Percentiles rank a stretch among this genome's conserved stretches.
Evolutionary conservation across 2,113 vertebrate genomes (phyloP).

Genomic region (Monopterus albus): DNA sequence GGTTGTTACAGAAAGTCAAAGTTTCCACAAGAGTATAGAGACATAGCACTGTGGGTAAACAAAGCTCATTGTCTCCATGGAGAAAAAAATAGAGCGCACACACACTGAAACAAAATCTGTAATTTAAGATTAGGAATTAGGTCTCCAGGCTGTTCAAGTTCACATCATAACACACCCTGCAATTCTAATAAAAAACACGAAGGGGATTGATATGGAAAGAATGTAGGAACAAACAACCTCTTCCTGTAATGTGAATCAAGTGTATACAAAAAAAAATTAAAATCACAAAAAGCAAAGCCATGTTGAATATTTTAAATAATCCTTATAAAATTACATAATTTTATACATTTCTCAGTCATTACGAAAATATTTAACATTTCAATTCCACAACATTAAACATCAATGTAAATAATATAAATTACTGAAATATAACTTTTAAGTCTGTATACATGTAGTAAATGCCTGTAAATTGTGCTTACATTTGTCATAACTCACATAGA

Average conservation of each 20-base stretch:
- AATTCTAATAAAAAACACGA: not conserved
- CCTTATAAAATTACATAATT: too few relatives aligned
- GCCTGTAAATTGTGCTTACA: slow-evolving; percentile 13
- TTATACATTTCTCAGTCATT: too few relatives aligned
- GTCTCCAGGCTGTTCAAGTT: not conserved
- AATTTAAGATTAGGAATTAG: not conserved
- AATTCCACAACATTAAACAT: not conserved
- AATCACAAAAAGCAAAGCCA: not conserved
- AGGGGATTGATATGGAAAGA: not conserved
- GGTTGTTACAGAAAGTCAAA: not conserved
- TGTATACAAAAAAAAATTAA: too few relatives aligned
- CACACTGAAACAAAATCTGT: not conserved
- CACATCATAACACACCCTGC: not conserved
- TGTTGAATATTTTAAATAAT: not conserved
- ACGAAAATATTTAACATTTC: not conserved
- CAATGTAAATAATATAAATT: not conserved
- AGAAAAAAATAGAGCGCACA: not conserved
- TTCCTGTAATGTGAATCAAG: not conserved
- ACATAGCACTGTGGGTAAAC: not conserved
- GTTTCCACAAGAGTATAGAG: slow-evolving; percentile 25
- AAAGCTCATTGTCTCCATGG: not conserved
- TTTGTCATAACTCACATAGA: not conserved
- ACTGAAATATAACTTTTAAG: not conserved
- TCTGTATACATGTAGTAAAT: not conserved
- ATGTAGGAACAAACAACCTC: not conserved